phyloP scores from a whole-genome alignment of 2,797 vertebrate species.

The Mormyrops attenuatus region DNA sequence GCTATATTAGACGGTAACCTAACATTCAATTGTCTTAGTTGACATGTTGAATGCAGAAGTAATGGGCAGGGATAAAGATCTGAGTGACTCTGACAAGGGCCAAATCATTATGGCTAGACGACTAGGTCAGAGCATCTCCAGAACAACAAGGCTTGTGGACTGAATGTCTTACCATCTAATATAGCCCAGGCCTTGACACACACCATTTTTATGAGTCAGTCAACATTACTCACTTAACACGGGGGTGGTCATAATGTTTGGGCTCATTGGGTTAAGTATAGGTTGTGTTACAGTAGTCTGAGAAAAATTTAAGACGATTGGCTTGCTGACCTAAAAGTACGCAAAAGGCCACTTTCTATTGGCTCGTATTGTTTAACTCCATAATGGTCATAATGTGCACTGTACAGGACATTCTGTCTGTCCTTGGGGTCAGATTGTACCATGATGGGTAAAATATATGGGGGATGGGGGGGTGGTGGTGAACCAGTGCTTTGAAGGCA shows the following conservation, averaged over 20 bases:
- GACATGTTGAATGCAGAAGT: not conserved
- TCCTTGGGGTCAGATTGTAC: slow-evolving; percentile 61
- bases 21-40: not conserved
- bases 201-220: not conserved
- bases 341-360: not conserved
- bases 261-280: not conserved
- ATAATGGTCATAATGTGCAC: not conserved
- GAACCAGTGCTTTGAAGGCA: slow-evolving; percentile 78
- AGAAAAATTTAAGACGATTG: not conserved
- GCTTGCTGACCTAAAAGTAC: not conserved
- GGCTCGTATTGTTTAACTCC: not conserved
- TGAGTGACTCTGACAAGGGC: not conserved
- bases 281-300: not conserved
- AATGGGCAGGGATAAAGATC: not conserved
- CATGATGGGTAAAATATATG: slow-evolving; percentile 48
- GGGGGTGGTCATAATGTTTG: not conserved
- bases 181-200: not conserved
- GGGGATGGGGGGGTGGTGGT: slow-evolving; percentile 52
- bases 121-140: not conserved
- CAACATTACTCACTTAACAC: not conserved
- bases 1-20: not conserved
- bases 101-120: not conserved
- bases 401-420: slow-evolving; percentile 23
- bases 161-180: not conserved
- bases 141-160: not conserved